A percentile compares a stretch with the other conserved stretches of the same genome.
phyloP scores from a whole-genome alignment of 2,888 invertebrate species.

The Mellilla xanthometata region DNA sequence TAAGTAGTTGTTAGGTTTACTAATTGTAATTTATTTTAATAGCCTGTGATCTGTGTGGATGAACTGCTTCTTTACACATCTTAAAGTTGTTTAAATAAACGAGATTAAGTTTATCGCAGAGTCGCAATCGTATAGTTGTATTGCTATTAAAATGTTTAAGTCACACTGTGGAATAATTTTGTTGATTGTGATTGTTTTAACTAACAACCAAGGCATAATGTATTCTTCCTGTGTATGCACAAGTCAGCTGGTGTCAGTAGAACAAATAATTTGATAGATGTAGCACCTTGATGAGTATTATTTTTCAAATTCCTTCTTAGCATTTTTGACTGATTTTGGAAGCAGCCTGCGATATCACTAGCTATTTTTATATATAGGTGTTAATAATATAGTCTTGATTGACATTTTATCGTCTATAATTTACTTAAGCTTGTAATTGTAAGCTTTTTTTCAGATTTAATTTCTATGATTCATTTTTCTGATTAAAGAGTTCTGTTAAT shows the following conservation, averaged over 20 bases:
- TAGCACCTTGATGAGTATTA: no score
- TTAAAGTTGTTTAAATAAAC: conserved; percentile 29
- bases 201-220: no score
- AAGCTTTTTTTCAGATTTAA: conserved; percentile 48
- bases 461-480: conserved; percentile 41
- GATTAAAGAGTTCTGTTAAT: conserved; percentile 14
- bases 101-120: conserved; percentile 5
- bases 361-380: conserved; percentile 41
- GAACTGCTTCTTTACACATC: conserved; percentile 44
- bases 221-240: no score
- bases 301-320: no score
- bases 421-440: conserved; percentile 34
- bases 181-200: conserved; percentile 20
- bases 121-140: conserved; percentile 3
- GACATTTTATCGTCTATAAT: conserved; percentile 15
- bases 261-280: no score
- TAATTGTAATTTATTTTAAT: conserved; percentile 32
- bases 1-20: conserved; percentile 33
- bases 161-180: conserved; percentile 8
- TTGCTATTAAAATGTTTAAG: background rate
- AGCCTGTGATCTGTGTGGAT: conserved; percentile 42
- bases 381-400: background rate
- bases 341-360: conserved; percentile 40
- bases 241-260: no score
- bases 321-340: conserved; percentile 12